Evolutionary conservation across 2,113 vertebrate genomes (phyloP).

Genomic region (Perca schrenkii): DNA sequence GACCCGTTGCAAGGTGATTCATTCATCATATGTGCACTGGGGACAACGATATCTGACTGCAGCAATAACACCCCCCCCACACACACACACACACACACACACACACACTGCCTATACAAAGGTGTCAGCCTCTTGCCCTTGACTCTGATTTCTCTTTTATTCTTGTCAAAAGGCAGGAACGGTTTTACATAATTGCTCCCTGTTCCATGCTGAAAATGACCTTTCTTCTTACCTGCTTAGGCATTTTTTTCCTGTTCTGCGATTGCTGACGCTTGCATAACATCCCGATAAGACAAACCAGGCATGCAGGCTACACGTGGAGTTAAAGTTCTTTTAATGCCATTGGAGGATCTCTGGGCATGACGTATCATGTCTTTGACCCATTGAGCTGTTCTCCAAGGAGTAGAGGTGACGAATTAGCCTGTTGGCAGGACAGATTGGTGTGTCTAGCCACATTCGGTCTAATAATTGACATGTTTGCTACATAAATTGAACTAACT

Average conservation of each 20-base stretch:
- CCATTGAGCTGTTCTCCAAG: constrained; percentile 21
- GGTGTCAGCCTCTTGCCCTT: constrained; percentile 72
- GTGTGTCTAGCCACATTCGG: neutral
- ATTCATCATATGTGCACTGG: constrained; percentile 71
- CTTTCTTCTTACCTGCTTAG: constrained; percentile 7
- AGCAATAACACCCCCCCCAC: constrained; percentile 60
- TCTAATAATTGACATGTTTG: constrained; percentile 14
- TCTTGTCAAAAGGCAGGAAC: constrained; percentile 56
- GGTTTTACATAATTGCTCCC: constrained; percentile 66
- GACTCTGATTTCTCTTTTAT: constrained; percentile 61
- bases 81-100: constrained; percentile 38
- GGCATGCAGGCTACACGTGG: constrained; percentile 42
- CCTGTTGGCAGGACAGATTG: constrained; percentile 4
- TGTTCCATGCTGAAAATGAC: constrained; percentile 55
- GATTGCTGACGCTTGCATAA: constrained; percentile 64
- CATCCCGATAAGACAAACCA: constrained; percentile 56
- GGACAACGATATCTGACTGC: constrained; percentile 68
- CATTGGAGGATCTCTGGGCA: constrained; percentile 13
- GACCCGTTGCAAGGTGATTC: constrained; percentile 80
- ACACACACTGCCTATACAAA: constrained; percentile 36
- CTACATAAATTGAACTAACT: constrained; percentile 4
- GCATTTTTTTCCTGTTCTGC: neutral
- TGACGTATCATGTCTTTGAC: constrained; percentile 15
- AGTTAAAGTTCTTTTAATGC: constrained; percentile 47
- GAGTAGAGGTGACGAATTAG: neutral